Conservation (phyloP, 2,113 vertebrate species). For the Murina feae region DNA sequence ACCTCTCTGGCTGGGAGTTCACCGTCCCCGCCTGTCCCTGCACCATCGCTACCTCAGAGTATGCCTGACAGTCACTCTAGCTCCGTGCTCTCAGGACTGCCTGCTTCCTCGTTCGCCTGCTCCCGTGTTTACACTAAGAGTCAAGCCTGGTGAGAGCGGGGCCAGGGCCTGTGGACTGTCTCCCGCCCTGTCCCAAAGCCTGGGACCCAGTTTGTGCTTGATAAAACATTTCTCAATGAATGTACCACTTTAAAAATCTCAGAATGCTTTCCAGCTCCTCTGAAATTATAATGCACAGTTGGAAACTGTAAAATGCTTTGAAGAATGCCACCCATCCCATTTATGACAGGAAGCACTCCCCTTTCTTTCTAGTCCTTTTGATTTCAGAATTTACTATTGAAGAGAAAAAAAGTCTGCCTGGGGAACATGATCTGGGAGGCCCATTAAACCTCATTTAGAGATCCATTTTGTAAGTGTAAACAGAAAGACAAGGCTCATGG, state of each 20-base stretch:
- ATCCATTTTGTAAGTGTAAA: constrained; percentile 53
- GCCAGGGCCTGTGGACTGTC: background rate
- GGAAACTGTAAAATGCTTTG: constrained; percentile 63
- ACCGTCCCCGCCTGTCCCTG: too few species aligned
- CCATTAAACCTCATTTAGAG: constrained; percentile 53
- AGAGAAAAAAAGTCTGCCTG: background rate
- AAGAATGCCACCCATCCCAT: constrained; percentile 56
- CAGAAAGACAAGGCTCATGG: constrained; percentile 38
- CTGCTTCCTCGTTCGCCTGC: too few species aligned
- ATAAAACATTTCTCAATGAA: background rate
- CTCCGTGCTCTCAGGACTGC: background rate
- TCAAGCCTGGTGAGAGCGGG: background rate
- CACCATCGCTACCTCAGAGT: background rate
- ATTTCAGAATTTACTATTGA: constrained; percentile 66
- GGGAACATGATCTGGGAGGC: constrained; percentile 53
- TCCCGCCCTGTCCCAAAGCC: background rate
- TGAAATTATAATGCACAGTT: constrained; percentile 50
- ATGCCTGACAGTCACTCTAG: too few species aligned
- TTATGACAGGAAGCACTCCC: constrained; percentile 53
- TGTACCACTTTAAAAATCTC: background rate
- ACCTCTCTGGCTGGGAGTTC: too few species aligned
- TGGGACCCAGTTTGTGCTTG: background rate
- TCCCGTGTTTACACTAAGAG: too few species aligned
- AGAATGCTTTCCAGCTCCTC: constrained; percentile 17
- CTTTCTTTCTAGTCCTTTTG: constrained; percentile 60